Percentiles rank a stretch among this genome's conserved stretches.
Conservation (phyloP, 2,888 invertebrate species). For the Globia sparganii region DNA sequence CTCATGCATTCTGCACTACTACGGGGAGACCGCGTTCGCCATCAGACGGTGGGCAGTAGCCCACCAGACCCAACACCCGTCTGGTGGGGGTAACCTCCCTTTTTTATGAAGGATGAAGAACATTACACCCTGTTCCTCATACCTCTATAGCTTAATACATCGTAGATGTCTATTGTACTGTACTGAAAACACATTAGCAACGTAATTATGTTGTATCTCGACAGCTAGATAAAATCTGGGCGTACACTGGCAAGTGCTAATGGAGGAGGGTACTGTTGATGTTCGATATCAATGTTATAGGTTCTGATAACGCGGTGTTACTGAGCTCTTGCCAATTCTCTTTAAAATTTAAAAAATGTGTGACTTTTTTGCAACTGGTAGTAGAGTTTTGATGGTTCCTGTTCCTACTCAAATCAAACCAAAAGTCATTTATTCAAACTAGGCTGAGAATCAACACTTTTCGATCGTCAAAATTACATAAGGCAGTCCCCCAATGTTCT, state of each 20-base stretch:
- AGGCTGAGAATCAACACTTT: too few relatives aligned
- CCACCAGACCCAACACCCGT: not conserved
- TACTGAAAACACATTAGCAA: conserved; percentile 63
- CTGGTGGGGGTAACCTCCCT: not conserved
- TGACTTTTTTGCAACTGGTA: not conserved
- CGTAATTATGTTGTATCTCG: conserved; percentile 65
- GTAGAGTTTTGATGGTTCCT: not conserved
- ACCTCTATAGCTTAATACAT: conserved; percentile 11
- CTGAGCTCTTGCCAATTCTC: conserved; percentile 44
- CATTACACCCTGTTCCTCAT: not conserved
- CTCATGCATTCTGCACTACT: too few relatives aligned
- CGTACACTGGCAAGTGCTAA: conserved; percentile 66
- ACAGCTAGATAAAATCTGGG: conserved; percentile 60
- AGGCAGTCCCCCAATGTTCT: too few relatives aligned
- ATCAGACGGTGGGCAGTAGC: too few relatives aligned
- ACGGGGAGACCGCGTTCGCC: too few relatives aligned
- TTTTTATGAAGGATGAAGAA: not conserved
- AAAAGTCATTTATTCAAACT: too few relatives aligned
- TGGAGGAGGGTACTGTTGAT: conserved; percentile 56
- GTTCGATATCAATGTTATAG: conserved; percentile 43
- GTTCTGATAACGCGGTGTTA: conserved; percentile 50
- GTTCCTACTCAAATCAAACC: too few relatives aligned
- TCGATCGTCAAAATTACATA: too few relatives aligned
- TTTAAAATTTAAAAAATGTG: not conserved
- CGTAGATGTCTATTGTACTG: conserved; percentile 43